Evolutionary conservation across 2,888 invertebrate genomes (phyloP).

Genomic region (Cryptocheilus praepositus): DNA sequence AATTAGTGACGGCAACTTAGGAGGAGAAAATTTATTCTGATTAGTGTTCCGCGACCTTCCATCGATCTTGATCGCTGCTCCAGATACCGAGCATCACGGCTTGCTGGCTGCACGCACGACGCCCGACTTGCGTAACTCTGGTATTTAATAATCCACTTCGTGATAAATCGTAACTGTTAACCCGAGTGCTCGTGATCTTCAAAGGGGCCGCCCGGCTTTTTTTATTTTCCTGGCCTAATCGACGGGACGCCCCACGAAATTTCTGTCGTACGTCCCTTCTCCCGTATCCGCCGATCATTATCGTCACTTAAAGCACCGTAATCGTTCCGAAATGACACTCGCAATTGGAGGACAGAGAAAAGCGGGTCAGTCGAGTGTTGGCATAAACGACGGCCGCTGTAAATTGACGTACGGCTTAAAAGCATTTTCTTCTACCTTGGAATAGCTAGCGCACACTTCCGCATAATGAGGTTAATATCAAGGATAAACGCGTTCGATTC

Average conservation of each 20-base stretch:
- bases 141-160: conserved; percentile 57
- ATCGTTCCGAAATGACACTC: conserved; percentile 24
- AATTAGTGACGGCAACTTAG: conserved; percentile 20
- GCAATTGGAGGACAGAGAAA: neutral
- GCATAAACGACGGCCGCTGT: no score
- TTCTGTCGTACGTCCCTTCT: conserved; percentile 11
- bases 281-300: conserved; percentile 33
- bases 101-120: conserved; percentile 8
- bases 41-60: conserved; percentile 33
- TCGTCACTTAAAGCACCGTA: conserved; percentile 37
- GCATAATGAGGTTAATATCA: no score
- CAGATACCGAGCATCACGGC: conserved; percentile 30
- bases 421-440: no score
- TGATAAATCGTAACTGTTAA: conserved; percentile 59
- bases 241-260: conserved; percentile 15
- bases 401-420: no score
- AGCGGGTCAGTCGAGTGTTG: no score
- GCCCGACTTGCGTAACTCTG: conserved; percentile 37
- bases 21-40: conserved; percentile 36
- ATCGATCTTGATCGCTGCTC: conserved; percentile 44
- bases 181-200: conserved; percentile 48
- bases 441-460: no score
- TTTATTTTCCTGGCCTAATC: conserved; percentile 35
- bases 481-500: no score
- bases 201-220: conserved; percentile 45